Percentiles rank a stretch among this genome's conserved stretches.
Evolutionary conservation across 2,797 vertebrate species (phyloP).

Genomic region (Stomatorhinus walkeri): DNA sequence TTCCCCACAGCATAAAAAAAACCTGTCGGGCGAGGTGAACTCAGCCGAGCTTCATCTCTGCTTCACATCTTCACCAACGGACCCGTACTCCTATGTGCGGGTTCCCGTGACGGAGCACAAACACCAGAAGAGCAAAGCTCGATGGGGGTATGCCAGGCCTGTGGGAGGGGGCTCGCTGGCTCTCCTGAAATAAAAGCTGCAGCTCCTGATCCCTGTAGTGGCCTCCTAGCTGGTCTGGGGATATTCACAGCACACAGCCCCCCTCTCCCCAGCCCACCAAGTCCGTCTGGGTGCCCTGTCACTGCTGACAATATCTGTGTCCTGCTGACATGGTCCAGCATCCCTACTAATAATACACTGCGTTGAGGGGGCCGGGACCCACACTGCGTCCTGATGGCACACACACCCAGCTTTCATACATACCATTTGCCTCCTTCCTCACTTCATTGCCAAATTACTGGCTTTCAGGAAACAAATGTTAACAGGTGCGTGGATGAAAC

Average conservation of each 20-base stretch:
- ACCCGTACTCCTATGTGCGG: background rate
- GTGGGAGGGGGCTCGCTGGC: background rate
- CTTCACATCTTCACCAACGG: background rate
- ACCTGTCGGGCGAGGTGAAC: background rate
- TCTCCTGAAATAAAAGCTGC: background rate
- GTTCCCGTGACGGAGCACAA: background rate
- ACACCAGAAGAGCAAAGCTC: background rate
- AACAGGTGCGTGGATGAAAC: background rate
- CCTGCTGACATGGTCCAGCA: background rate
- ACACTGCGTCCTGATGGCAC: background rate
- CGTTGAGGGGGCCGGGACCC: background rate
- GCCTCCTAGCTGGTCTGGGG: background rate
- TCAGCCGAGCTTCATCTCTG: background rate
- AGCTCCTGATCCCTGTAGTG: background rate
- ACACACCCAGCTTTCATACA: background rate
- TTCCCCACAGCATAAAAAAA: background rate
- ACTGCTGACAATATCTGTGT: background rate
- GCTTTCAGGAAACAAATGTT: background rate
- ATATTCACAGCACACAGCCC: background rate
- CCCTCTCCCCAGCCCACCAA: background rate
- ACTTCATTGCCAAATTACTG: background rate
- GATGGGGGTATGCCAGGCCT: background rate
- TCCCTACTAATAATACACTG: background rate
- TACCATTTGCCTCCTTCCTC: background rate
- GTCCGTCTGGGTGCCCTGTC: background rate